These are phyloP conservation scores for Pavo muticus DNA, from an alignment of 2,113 vertebrate genomes.

Conservation along the genomic window DNA sequence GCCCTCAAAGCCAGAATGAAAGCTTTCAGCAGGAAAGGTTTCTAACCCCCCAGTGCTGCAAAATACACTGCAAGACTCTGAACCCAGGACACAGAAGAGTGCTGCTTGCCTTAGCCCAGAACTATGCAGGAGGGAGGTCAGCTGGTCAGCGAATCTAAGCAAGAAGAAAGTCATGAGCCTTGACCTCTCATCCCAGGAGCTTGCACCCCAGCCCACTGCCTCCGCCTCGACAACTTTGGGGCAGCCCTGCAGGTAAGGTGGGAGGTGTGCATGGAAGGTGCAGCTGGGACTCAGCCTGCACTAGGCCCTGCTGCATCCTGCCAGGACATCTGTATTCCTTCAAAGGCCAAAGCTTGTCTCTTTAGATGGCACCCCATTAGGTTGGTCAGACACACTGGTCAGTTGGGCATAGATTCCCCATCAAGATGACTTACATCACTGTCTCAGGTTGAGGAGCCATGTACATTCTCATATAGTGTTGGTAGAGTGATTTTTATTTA, in stretches of 20 bases:
- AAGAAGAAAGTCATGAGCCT: background rate
- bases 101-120: background rate
- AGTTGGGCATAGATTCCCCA: background rate
- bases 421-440: background rate
- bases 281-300: rapidly evolving
- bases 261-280: background rate
- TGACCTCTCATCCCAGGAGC: background rate
- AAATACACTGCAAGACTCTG: background rate
- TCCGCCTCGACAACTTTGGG: background rate
- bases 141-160: rapidly evolving
- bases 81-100: background rate
- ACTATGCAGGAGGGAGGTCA: background rate
- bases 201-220: background rate
- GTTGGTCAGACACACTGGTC: background rate
- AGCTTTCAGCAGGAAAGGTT: background rate
- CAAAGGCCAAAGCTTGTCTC: background rate
- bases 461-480: background rate
- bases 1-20: background rate
- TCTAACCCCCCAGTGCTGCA: rapidly evolving
- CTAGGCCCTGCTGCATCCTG: background rate
- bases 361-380: background rate
- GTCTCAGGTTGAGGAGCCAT: background rate
- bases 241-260: background rate
- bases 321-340: background rate
- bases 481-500: background rate